These are phyloP conservation scores for Acleris holmiana DNA, from an alignment of 2,888 invertebrate genomes.

Conservation along the genomic window DNA sequence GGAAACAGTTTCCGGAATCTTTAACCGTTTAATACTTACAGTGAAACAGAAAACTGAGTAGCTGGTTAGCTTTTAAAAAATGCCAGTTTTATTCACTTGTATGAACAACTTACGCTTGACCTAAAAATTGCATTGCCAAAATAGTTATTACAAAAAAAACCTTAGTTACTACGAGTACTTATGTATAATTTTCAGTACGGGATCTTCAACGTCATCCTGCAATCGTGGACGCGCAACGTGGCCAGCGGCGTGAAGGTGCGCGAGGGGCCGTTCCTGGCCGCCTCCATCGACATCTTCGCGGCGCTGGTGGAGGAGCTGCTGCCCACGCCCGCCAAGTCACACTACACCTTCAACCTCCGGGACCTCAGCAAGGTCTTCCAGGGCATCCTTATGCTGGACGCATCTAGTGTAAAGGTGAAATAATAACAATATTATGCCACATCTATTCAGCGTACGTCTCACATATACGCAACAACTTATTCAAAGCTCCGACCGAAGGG, in stretches of 20 bases:
- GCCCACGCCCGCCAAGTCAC: slow-evolving; percentile 95
- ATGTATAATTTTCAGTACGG: slow-evolving; percentile 66
- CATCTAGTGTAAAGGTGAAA: slow-evolving; percentile 84
- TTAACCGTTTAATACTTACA: no score
- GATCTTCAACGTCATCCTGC: slow-evolving; percentile 88
- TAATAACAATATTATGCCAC: neutral
- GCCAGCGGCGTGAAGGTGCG: slow-evolving; percentile 54
- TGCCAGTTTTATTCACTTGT: no score
- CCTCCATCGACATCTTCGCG: slow-evolving; percentile 88
- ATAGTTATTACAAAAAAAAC: no score
- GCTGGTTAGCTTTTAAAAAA: no score
- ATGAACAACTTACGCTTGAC: no score
- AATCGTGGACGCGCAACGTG: slow-evolving; percentile 86
- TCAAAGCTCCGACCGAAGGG: no score
- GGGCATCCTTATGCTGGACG: slow-evolving; percentile 90
- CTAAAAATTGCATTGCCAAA: no score
- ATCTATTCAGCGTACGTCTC: no score
- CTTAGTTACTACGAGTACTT: no score
- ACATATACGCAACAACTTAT: no score
- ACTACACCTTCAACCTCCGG: slow-evolving; percentile 95
- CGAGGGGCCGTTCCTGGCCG: slow-evolving; percentile 83
- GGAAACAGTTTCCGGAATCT: no score
- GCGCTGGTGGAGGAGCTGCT: slow-evolving; percentile 88
- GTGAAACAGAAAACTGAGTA: no score
- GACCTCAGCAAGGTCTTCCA: slow-evolving; percentile 94